Base-by-base conservation (phyloP, 2,888 invertebrate genomes). In the Silvanus unidentatus region DNA sequence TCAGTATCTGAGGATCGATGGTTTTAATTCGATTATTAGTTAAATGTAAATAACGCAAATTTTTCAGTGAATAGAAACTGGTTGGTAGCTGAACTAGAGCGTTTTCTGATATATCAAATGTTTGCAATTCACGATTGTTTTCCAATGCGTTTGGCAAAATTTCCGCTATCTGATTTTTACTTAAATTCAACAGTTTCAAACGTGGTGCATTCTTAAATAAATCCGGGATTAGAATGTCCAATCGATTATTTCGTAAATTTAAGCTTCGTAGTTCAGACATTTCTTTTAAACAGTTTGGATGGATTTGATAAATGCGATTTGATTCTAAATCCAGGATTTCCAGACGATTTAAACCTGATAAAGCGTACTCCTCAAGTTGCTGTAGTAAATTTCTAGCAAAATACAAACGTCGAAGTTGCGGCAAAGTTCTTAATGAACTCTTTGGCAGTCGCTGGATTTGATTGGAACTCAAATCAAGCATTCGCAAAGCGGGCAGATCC, bases 101-200 rank as follows among this genome's bases (percentile, higher is more conserved):
- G 67, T 93, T 93, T 47, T 86, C 81, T 0, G 91, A 89, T 42
- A 86, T 77, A 66, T 89, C 86, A 16, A 92, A 69, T 53, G 80
- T 78, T 69, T 87, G 82, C 37, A 92, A 74, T 36, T 84, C 78
- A 50, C 83, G 76, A 40, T 77, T 79, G 62, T 75, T 75, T 16
- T 79, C 78, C 35, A 88, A 78, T 12, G 80, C 76, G 1, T 75
- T 77, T 1, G 81, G 79, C 1, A 78, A 78, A 48, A 89, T 78
- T 58, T 79, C 82, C 32, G 81, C 80, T 35, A 91, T 67, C 64
- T 80, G 80, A 66, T 91, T 91, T 56, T 80, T 78, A 52, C 88
- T 88, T 14, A 91, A 72, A 66, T 90, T 88, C 30, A 90, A 62
- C 40, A 76, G 75, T 46, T 81, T 81, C 40, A 89, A 66, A 30